Base-by-base conservation (phyloP, 2,888 invertebrate genomes). In the Calephelis perditalis region DNA sequence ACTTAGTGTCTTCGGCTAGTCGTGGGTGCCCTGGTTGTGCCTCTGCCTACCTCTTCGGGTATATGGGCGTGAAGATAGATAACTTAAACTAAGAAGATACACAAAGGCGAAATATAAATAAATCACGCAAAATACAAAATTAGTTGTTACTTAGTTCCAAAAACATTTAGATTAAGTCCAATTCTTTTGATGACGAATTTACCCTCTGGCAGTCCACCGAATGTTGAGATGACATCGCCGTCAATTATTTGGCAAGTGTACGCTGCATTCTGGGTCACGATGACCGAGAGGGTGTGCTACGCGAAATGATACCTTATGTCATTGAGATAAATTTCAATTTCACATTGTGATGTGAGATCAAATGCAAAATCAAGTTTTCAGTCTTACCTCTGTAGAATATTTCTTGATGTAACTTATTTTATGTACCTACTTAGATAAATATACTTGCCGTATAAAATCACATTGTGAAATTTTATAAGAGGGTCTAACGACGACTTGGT, bases 221-320 rank as follows among this genome's bases (percentile, higher is more conserved):
- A 71, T 68, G 67, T 66, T 65, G 73, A 81, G 84, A 79, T 86
- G 86, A 85, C 85, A 84, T 76, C 81, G 81, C 79, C 81, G 85
- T 82, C 85, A 82, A 85, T 86, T 84, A 86, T 86, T 90, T 89
- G 89, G 89, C 88, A 88, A 77, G 81, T 73, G 66, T 73, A 66
- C 66, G 68, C 63, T 78, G 79, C 84, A 88, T 89, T 88, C 89
- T 90, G 76, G 89, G 89, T 81, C 88, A 82, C 62, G 60, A 67
- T 63, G 62, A 63, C 65, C 66, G 65, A 63, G 59, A 65, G 37
- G 26, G 6, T n/a, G 12, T 49, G 58, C 35, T 36, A 45, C 59
- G 47, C 43, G 36, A 66, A 49, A 61, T 58, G 49, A 37, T 60
- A 62, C 57, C 61, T 59, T 66, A 40, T 37, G 5, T 15, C 47